Evolutionary conservation across 2,888 invertebrate genomes (phyloP), one percentile per base, ranked within the genome.

Genomic region (Drosophila colorata): DNA sequence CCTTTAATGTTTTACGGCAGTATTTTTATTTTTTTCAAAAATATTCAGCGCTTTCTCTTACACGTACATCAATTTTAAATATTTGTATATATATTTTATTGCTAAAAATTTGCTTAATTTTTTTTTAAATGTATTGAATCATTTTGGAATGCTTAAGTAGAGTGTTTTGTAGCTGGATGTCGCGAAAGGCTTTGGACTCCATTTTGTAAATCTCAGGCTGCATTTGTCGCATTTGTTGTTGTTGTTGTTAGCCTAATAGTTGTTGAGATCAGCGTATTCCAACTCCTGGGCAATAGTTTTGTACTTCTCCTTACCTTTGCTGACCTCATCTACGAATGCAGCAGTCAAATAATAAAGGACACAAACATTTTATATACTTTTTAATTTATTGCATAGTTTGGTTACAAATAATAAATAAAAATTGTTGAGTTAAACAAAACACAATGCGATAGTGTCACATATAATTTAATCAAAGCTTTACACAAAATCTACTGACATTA

Each of bases 221-320:
- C 33, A 65, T 56, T 69, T 73, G 41, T 64, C 59, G 43, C 61
- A 65, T 25, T 41, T 48, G 46, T 40, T 58, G 18, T 56, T 33
- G 41, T 55, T 37, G 49, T 47, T 28, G 28, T 55, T 46, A 18
- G 23, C 44, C 76, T 90, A 91, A 75, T 98, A 91, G 97, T 97
- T 90, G 77, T 92, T 91, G 91, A 98, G 94, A 93, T 99, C 98
- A 80, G 98, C 98, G 93, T 98, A 98, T 93, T 98, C 98, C 95
- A 99, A 95, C 94, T 99, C 98, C 92, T 98, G 98, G 89, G 98
- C 98, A 93, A 99, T 98, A 82, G 96, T 96, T 95, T 99, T 99
- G 95, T 97, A 99, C 94, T 97, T 98, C 94, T 98, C 97, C 94
- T 98, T 98, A 92, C 97, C 97, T 93, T 95, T 95, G 86, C 96